These are phyloP conservation scores for Saxidomus purpurata DNA, from an alignment of 1,140 invertebrate species.

Conservation along the genomic window DNA sequence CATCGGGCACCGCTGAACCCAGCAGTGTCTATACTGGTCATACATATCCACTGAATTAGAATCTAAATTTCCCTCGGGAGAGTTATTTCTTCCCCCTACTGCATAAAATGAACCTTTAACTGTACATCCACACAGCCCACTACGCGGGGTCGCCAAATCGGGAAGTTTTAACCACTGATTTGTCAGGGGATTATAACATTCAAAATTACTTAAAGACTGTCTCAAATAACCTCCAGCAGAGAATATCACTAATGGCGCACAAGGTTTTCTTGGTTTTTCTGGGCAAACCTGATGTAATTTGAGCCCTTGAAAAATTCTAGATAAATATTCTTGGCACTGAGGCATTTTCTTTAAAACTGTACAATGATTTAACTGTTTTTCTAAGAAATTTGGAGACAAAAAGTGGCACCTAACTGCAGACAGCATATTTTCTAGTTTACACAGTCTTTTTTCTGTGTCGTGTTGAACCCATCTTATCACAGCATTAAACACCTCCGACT, in stretches of 20 bases:
- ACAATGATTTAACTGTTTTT: constrained; percentile 96
- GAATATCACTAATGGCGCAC: constrained; percentile 91
- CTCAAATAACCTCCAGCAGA: constrained; percentile 95
- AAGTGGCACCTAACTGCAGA: constrained; percentile 96
- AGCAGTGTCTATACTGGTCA: constrained; percentile 91
- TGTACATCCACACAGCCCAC: constrained; percentile 90
- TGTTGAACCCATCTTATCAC: constrained; percentile 96
- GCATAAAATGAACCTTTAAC: constrained; percentile 94
- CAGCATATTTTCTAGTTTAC: constrained; percentile 95
- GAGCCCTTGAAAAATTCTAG: constrained; percentile 93
- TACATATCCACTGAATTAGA: constrained; percentile 92
- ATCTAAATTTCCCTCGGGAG: constrained; percentile 91
- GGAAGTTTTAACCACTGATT: constrained; percentile 93
- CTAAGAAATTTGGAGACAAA: constrained; percentile 95
- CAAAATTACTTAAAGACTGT: constrained; percentile 94
- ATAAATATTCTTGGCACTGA: constrained; percentile 95
- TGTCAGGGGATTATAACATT: constrained; percentile 95
- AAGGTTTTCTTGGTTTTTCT: constrained; percentile 82
- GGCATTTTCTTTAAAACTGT: constrained; percentile 93
- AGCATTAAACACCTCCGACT: constrained; percentile 95
- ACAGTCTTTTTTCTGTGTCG: constrained; percentile 93
- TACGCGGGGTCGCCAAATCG: constrained; percentile 93
- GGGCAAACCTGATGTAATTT: constrained; percentile 82
- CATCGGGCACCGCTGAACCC: constrained; percentile 89
- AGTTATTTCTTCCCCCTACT: constrained; percentile 96